phyloP scores from a whole-genome alignment of 2,888 invertebrate species.

The Microdon myrmicae region DNA sequence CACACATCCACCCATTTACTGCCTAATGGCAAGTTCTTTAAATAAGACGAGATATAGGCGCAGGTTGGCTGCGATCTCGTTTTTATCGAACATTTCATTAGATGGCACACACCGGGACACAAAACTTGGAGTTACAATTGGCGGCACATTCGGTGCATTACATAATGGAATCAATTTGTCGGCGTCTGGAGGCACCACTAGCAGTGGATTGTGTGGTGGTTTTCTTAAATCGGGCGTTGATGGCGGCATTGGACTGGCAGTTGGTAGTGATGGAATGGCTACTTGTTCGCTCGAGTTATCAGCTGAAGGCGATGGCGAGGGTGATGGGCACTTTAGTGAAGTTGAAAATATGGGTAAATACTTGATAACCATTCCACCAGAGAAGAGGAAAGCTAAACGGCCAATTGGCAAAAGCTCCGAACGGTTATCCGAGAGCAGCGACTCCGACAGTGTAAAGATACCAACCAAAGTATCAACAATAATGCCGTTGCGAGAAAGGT shows the following conservation, averaged over 20 bases:
- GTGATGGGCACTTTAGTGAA: slow-evolving; percentile 68
- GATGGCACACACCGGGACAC: slow-evolving; percentile 88
- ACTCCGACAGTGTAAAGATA: slow-evolving; percentile 77
- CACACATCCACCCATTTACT: slow-evolving; percentile 43
- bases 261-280: slow-evolving; percentile 58
- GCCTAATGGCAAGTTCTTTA: slow-evolving; percentile 68
- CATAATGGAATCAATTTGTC: slow-evolving; percentile 48
- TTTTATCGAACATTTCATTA: slow-evolving; percentile 93
- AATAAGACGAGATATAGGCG: slow-evolving; percentile 78
- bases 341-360: slow-evolving; percentile 66
- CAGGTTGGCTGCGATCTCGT: slow-evolving; percentile 91
- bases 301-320: slow-evolving; percentile 65
- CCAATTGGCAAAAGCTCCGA: slow-evolving; percentile 63
- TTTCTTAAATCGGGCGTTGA: too few species aligned
- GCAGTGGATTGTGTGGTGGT: slow-evolving; percentile 25
- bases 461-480: slow-evolving; percentile 71
- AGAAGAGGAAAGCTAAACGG: slow-evolving; percentile 64
- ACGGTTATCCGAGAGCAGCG: slow-evolving; percentile 77
- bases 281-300: slow-evolving; percentile 64
- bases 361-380: slow-evolving; percentile 62
- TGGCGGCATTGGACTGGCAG: slow-evolving; percentile 27
- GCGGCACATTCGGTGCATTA: slow-evolving; percentile 58
- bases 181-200: slow-evolving; percentile 55
- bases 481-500: slow-evolving; percentile 73
- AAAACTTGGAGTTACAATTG: slow-evolving; percentile 69